Evolutionary conservation across 2,888 invertebrate species (phyloP).

Genomic region (Pristionchus fissidentatus): DNA sequence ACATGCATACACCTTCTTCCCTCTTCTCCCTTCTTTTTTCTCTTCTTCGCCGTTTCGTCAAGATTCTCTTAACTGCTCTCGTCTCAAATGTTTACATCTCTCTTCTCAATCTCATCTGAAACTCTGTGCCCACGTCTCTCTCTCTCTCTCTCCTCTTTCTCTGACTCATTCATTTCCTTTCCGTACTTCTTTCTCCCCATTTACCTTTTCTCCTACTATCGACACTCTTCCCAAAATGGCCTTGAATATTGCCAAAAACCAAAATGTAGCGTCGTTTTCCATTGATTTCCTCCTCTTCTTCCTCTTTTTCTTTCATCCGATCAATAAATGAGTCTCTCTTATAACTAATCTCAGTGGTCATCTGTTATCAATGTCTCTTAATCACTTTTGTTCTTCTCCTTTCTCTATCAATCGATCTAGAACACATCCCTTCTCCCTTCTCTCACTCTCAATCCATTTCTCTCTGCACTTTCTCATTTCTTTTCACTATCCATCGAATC

Average conservation of each 20-base stretch:
- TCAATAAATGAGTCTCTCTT: no score
- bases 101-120: slow-evolving; percentile 29
- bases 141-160: not conserved
- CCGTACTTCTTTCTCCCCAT: slow-evolving; percentile 6
- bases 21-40: not conserved
- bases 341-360: no score
- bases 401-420: not conserved
- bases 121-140: not conserved
- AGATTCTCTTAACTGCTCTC: not conserved
- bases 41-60: not conserved
- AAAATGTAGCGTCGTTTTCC: not conserved
- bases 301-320: not conserved
- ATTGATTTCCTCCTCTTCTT: not conserved
- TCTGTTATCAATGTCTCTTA: no score
- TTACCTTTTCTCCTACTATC: not conserved
- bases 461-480: not conserved
- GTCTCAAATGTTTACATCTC: slow-evolving; percentile 22
- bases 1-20: no score
- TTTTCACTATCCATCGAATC: no score
- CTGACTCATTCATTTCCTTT: slow-evolving; percentile 15
- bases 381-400: no score
- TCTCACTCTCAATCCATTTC: not conserved
- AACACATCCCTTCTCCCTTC: not conserved
- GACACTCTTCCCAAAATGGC: not conserved
- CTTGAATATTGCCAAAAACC: not conserved